Evolutionary conservation across 1,140 invertebrate species (phyloP), one percentile per base, ranked within the genome.

Genomic region (Panonychus citri): DNA sequence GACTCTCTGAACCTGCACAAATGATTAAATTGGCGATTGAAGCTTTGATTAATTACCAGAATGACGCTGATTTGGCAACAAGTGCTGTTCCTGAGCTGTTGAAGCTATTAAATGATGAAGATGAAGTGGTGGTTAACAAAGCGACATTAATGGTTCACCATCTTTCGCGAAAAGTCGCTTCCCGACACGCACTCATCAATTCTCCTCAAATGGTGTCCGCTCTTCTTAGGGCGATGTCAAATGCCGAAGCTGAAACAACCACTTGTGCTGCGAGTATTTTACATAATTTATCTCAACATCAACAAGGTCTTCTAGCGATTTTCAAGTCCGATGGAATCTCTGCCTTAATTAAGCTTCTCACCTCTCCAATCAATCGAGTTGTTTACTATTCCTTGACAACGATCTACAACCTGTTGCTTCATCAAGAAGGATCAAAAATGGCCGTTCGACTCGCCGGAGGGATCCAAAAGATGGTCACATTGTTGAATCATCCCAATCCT

Each of bases 91-190:
- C 94, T 1, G 91, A 98, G 72, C 77, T 98, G 68, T 94, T 96
- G 55, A 95, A 94, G 68, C 75, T 97, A n/a, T 70, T 98, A 55
- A 95, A 91, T 65, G 87, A 96, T 69, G 89, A 97, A 71, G 93
- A 98, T 73, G 89, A 95, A 71, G 86, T 91, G n/a, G 86, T 95
- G 3, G 90, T 96, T 0, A 89, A 86, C 7, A 86, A 96, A 67
- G 90, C 91, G 43, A 89, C 89, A 49, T 94, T 95, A 86, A 94
- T 96, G 86, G 91, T 97, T 0, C 89, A 97, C 66, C 89, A 96
- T 67, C 74, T 98, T 56, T 94, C 88, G 1, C 97, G 95, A 75
- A 97, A 97, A 70, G 93, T 97, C 71, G 91, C 93, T 12, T 94
- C 88, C 15, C 79, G 93, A 17, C 89, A 96, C 66, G 91, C 91